A percentile compares a stretch with the other conserved stretches of the same genome.
Conservation (phyloP, 1,140 invertebrate species). For the Rhyacophila brunnea region DNA sequence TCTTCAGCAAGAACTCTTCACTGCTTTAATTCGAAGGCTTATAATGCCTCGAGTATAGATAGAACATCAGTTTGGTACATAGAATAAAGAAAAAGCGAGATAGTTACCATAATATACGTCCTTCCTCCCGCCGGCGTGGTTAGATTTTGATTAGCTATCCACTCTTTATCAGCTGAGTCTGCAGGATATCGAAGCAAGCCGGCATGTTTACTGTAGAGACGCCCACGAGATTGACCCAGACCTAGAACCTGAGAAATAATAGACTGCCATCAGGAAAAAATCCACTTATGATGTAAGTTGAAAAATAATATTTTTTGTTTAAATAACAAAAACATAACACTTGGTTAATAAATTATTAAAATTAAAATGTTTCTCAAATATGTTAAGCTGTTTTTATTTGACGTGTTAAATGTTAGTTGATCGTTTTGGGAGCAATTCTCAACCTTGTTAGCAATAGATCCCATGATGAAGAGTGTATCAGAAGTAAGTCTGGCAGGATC, state of each 20-base stretch:
- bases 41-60: no score
- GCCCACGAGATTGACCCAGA: constrained; percentile 71
- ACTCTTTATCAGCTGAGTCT: constrained; percentile 80
- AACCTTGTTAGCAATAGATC: constrained; percentile 72
- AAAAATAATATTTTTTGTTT: no score
- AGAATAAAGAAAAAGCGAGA: no score
- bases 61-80: no score
- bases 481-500: constrained; percentile 66
- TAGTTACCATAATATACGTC: constrained; percentile 67
- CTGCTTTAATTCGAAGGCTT: no score
- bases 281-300: neutral
- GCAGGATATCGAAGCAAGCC: constrained; percentile 75
- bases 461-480: constrained; percentile 77
- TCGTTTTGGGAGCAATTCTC: no score
- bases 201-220: constrained; percentile 76
- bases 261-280: constrained; percentile 5
- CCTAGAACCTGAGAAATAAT: constrained; percentile 55
- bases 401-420: no score
- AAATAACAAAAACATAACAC: neutral
- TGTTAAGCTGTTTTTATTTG: no score
- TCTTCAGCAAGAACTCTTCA: no score
- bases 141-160: constrained; percentile 73
- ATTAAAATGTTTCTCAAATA: no score
- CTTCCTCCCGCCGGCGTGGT: constrained; percentile 76
- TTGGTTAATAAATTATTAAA: neutral